Percentiles rank a stretch among this genome's conserved stretches.
phyloP scores from a whole-genome alignment of 2,113 vertebrate genomes.

The Caracal caracal region DNA sequence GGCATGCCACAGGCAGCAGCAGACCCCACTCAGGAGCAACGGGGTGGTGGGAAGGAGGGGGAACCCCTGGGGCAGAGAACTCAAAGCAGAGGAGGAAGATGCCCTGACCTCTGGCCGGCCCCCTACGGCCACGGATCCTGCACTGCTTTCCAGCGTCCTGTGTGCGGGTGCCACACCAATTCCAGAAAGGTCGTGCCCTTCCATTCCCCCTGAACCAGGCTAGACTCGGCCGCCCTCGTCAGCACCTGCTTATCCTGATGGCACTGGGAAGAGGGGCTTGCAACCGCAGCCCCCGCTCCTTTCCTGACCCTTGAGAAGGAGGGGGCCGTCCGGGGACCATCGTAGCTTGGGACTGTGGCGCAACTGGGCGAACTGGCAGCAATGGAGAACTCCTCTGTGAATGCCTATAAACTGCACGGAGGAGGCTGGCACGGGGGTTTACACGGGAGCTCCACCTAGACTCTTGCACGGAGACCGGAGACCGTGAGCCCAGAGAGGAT shows the following conservation, averaged over 20 bases:
- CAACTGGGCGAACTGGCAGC: neutral
- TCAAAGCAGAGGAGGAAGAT: neutral
- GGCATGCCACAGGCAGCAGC: rapidly evolving
- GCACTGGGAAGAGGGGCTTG: rapidly evolving
- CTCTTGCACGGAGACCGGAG: no score
- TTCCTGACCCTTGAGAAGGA: neutral
- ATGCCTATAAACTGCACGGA: neutral
- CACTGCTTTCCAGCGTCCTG: neutral
- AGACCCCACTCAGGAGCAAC: neutral
- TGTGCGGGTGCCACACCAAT: rapidly evolving
- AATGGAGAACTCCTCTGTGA: neutral
- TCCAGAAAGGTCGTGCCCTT: neutral
- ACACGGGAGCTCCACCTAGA: neutral
- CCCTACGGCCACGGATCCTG: rapidly evolving
- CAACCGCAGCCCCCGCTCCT: neutral
- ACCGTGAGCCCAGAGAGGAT: neutral
- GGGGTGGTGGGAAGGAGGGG: rapidly evolving
- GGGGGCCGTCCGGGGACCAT: no score
- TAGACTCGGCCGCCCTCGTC: neutral
- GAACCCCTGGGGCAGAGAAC: neutral
- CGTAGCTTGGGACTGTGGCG: neutral
- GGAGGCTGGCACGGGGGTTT: neutral
- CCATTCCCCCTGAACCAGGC: neutral
- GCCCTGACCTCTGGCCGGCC: neutral
- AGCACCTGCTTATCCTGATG: neutral